Base-by-base conservation (phyloP, 1,140 invertebrate genomes). In the Leptinotarsa texana region DNA sequence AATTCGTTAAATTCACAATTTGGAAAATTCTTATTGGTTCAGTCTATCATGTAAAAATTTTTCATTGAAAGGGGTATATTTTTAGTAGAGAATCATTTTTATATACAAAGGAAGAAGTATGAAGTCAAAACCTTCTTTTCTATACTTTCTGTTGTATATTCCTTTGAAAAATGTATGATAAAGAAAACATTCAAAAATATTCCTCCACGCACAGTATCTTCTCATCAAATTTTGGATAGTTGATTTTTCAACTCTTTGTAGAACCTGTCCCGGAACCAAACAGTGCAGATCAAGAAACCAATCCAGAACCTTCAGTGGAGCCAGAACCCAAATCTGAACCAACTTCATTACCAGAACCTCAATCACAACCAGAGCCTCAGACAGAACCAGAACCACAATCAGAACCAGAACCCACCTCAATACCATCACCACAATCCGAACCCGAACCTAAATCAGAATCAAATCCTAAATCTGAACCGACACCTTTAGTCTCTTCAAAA, bases 181-280 rank as follows among this genome's bases (percentile, higher is more conserved):
- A 27, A 27, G 27, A 5, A 27, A 27, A 24, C 5, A 5, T 5
- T 27, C 4, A 27, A 24, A 24, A 24, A 5, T 27, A 27, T 5
- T 27, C 24, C 24, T 27, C 0, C 27, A 27, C 3, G 27, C 27
- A 27, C 33, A 42, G 33, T 42, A 42, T 42, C 8, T 33, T 33
- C 8, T 42, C 33, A 42, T 42, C 11, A 42, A 42, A 42, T 57
- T 81, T 63, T 77, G 70, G 80, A 78, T 81, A 75, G 77, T 73
- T 68, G 78, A 75, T 93, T 93, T 3, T 90, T 33, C 63, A 84
- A 91, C n/a, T 88, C 63, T 62, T 78, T 76, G 62, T 78, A 78
- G 81, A 83, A 74, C 77, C 84, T 3, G 74, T 83, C 74, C 78
- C 87, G 0, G 84, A 86, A 76, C 84, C 86, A 1, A 81, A 82